Evolutionary conservation across 2,797 vertebrate species (phyloP), one percentile per base, ranked within the genome.

Genomic region (Tolypeutes matacus): DNA sequence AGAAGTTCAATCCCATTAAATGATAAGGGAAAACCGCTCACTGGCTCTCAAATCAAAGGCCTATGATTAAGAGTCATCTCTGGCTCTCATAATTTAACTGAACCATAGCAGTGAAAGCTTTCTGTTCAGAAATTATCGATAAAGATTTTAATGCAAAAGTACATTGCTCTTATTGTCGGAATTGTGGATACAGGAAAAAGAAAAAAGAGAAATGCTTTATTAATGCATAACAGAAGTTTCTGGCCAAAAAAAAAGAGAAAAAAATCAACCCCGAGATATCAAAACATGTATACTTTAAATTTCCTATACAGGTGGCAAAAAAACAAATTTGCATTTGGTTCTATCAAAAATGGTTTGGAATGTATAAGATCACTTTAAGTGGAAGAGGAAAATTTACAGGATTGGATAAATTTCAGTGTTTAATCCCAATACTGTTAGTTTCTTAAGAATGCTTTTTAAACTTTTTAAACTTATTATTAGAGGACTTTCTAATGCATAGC

Each of bases 1-100:
- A 27, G 93, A 93, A 97, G 97, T 90, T 94, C 95, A 98, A 46
- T 94, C 84, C 18, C 96, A 97, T 98, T 97, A 97, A 97, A 98
- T 97, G 96, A 97, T 95, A 97, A 34, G 93, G 93, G 84, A 94
- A 98, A 89, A 97, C 91, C 94, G 80, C 94, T 97, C 93, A 94
- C 89, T 70, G 53, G 85, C 91, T 94, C 89, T 67, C 86, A 96
- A 97, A 98, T 95, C 70, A 78, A 98, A 97, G 97, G 82, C 58
- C 87, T 94, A 97, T 96, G 98, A 86, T 96, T 96, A 97, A 84
- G 42, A 96, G 82, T 91, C 89, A 97, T 91, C 95, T 96, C 77
- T 92, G 80, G 56, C 51, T 88, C 96, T 92, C 91, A 96, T 96
- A 95, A 96, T 95, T 97, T 97, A 97, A 94, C 76, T 78, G 87